A percentile compares a stretch with the other conserved stretches of the same genome.
Conservation (phyloP, 2,888 invertebrate species). For the Pristionchus arcanus region DNA sequence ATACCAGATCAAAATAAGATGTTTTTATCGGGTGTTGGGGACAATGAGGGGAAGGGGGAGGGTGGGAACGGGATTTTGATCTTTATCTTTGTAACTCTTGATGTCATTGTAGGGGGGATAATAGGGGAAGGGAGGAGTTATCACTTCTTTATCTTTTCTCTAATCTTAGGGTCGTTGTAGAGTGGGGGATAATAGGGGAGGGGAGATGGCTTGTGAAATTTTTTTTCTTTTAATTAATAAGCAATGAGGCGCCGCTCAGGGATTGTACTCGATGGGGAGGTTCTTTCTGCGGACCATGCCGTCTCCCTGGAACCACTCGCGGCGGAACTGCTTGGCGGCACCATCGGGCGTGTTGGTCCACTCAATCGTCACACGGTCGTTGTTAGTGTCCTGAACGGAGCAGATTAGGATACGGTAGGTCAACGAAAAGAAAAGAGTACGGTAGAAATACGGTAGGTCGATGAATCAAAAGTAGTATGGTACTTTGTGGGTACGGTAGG, state of each 20-base stretch:
- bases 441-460: too few relatives aligned
- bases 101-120: too few relatives aligned
- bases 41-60: too few relatives aligned
- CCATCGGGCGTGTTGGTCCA: conserved; percentile 66
- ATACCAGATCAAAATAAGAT: too few relatives aligned
- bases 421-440: background rate
- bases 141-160: too few relatives aligned
- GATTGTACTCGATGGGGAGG: conserved; percentile 69
- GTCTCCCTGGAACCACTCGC: conserved; percentile 70
- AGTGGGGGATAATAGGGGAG: background rate
- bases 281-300: conserved; percentile 71
- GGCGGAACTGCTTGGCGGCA: conserved; percentile 68
- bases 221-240: background rate
- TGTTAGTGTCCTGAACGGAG: conserved; percentile 61
- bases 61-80: too few relatives aligned
- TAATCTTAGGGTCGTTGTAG: too few relatives aligned
- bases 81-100: too few relatives aligned
- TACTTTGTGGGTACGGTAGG: background rate
- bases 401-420: background rate
- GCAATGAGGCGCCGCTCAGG: conserved; percentile 44
- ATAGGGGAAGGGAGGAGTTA: too few relatives aligned
- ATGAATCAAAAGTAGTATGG: too few relatives aligned
- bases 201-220: background rate
- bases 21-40: too few relatives aligned
- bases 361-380: conserved; percentile 69